Percentiles rank a stretch among this genome's conserved stretches.
phyloP scores from a whole-genome alignment of 2,113 vertebrate species.

The Daboia siamensis region DNA sequence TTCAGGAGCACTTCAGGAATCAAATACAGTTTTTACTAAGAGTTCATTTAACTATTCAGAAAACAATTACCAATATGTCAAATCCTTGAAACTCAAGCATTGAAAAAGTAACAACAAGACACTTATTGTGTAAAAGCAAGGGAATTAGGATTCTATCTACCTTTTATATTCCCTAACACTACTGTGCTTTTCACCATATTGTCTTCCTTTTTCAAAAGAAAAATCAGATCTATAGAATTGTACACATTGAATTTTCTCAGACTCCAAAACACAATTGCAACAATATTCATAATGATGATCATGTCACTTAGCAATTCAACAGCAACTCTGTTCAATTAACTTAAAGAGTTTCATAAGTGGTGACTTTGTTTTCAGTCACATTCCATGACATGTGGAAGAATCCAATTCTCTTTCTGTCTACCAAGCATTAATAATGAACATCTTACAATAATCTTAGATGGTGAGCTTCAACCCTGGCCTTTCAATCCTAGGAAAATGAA shows the following conservation, averaged over 20 bases:
- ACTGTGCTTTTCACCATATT: rapidly evolving
- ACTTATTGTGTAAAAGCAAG: neutral
- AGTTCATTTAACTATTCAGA: conserved; percentile 15
- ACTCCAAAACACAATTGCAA: neutral
- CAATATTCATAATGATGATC: neutral
- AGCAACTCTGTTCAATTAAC: neutral
- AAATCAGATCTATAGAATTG: neutral
- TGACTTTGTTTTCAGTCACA: neutral
- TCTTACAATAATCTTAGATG: neutral
- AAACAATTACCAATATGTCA: neutral
- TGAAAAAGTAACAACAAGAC: neutral
- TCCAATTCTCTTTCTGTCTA: neutral
- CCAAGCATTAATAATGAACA: neutral
- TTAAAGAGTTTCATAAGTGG: neutral
- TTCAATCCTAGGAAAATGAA: neutral
- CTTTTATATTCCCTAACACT: neutral
- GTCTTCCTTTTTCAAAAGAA: conserved; percentile 11
- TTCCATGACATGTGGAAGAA: neutral
- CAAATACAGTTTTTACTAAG: conserved; percentile 7
- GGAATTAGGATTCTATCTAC: neutral
- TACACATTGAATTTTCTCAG: neutral
- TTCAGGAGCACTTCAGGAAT: conserved; percentile 16
- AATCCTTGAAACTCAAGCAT: conserved; percentile 13
- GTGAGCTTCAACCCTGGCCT: neutral
- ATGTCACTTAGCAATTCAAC: neutral